Base-by-base conservation (phyloP, 2,113 vertebrate species). In the Tringa solitaria region DNA sequence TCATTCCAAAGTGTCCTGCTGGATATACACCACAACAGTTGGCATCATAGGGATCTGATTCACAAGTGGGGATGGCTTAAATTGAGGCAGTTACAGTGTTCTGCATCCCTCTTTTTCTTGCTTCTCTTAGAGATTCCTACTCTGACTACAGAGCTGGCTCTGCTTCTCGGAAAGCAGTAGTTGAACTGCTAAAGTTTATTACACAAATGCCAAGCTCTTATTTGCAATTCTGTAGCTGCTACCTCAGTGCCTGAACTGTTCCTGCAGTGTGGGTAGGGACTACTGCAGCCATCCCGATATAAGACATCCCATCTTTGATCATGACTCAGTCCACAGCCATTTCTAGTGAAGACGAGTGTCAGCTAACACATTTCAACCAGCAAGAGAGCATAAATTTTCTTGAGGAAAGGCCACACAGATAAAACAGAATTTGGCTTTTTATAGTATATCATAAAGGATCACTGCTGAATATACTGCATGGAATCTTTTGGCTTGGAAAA, bases 131-230 rank as follows among this genome's bases (percentile, higher is more conserved):
- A 92, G 67, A 92, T 89, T 95, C 80, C 73, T 89, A 56, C 68
- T 54, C 72, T 72, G 83, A 95, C 73, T 95, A 59, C 75, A 74
- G 89, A 94, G 91, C 69, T 97, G 93, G 86, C 93, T 95, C 51
- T 33, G 35, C 83, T 95, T 84, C 80, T 92, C 4, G 0, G 68
- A 96, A 95, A 95, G 89, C 94, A 84, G 86, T 89, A 92, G 89
- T 45, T 96, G 93, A 97, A 93, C 93, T 92, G 91, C 93, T 95
- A 13, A 96, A 96, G 95, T 94, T 96, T 95, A 95, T 92, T 86
- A 96, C 83, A 92, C 95, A 97, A 97, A 95, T 96, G 95, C 96
- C 95, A 96, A 97, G 83, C 60, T 93, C 96, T 90, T 97, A 96
- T 97, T 96, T 97, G 95, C 94, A 97, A 97, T 97, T 97, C 95